Evolutionary conservation across 2,888 invertebrate genomes (phyloP), one percentile per base, ranked within the genome.

Genomic region (Drosophila borborema): DNA sequence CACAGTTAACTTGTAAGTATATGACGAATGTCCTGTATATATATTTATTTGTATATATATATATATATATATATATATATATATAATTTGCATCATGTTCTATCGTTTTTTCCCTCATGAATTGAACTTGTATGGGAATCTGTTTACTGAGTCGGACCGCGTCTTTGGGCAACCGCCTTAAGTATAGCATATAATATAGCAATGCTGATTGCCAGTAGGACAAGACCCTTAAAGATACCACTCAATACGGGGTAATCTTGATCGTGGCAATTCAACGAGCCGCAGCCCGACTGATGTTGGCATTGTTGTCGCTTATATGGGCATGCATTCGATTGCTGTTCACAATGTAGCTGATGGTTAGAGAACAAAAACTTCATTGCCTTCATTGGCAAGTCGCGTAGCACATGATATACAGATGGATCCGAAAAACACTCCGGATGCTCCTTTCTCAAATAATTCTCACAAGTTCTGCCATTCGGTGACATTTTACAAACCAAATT

Each of bases 161-260:
- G 81, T 51, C 76, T 40, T 6, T 71, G 58, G 18, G 64, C 45
- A 12, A 41, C 28, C 20, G 54, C 54, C 28, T 56, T 77, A 6
- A 81, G n/a, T 20, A 81, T n/a, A 28, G 41, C 81, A 59, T 59
- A 77, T 12, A 77, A 20, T 18, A 77, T 70, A n/a, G 49, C 77
- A 3, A 81, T 48, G 23, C 58, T 64, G 43, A 64, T 34, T 6
- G 59, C 81, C 6, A 80, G 34, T 2, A 81, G 4, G 12, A 77
- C 8, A 12, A 71, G 6, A n/a, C 18, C 20, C 40, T 56, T 71
- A 9, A 62, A 61, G 16, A 51, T 10, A 31, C 16, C 10, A 0
- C 16, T 18, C 12, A 53, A 5, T 14, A 67, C 4, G n/a, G 28
- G 12, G 6, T 48, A 28, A 1, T 74, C 59, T 2, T 58, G 18